These are phyloP conservation scores for Apaloderma vittatum DNA, from an alignment of 2,113 vertebrate species.

Conservation along the genomic window DNA sequence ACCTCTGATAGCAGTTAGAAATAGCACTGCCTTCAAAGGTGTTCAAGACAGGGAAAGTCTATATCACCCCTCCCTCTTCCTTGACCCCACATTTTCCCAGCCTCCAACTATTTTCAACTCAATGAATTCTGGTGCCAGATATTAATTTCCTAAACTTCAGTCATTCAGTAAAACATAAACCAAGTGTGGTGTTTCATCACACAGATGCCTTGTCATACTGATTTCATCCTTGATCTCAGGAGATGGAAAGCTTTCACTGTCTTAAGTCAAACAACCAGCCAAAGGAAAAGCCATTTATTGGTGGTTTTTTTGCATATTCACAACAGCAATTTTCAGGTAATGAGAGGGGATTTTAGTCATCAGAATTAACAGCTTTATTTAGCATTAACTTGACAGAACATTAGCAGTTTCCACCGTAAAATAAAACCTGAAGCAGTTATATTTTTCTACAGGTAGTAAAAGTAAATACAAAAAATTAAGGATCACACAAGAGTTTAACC, in stretches of 20 bases:
- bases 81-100: not conserved
- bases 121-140: not conserved
- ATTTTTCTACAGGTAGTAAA: conserved; percentile 22
- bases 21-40: not conserved
- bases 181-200: not conserved
- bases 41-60: not conserved
- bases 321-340: not conserved
- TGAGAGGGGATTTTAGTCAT: not conserved
- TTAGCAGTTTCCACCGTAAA: conserved; percentile 1
- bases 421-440: not conserved
- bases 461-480: conserved; percentile 38
- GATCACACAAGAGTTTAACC: conserved; percentile 9
- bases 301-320: not conserved
- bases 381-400: conserved; percentile 12
- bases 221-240: not conserved
- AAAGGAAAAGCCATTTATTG: not conserved
- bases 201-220: not conserved
- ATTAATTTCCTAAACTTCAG: not conserved
- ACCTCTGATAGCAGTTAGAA: not conserved
- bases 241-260: not conserved
- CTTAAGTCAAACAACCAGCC: not conserved
- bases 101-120: not conserved
- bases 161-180: not conserved
- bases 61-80: not conserved
- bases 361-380: conserved; percentile 27